Conservation (phyloP, 2,113 vertebrate genomes). For the Climacteris rufus region DNA sequence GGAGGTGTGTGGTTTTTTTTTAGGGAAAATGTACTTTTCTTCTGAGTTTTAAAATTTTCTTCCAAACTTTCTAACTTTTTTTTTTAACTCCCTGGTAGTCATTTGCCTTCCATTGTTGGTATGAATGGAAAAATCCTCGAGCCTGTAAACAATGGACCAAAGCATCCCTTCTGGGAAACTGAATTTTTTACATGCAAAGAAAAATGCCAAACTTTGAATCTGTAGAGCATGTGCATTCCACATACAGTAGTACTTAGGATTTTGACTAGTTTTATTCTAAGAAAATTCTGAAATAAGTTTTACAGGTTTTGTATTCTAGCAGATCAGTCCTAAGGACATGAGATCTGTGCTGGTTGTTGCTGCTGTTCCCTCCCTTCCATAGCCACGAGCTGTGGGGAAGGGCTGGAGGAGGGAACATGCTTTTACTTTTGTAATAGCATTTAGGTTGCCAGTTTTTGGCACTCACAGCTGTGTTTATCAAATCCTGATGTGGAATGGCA, state of each 20-base stretch:
- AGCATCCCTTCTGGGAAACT: slow-evolving; percentile 13
- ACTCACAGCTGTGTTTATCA: neutral
- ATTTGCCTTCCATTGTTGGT: slow-evolving; percentile 15
- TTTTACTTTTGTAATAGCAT: neutral
- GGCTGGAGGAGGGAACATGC: neutral
- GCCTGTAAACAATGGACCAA: slow-evolving; percentile 13
- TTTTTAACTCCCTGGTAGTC: neutral
- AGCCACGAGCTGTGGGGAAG: neutral
- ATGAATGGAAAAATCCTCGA: neutral
- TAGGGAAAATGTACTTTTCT: neutral
- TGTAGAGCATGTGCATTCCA: neutral
- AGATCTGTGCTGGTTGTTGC: neutral
- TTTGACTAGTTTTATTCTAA: neutral
- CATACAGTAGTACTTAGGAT: neutral
- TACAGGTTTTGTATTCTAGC: neutral
- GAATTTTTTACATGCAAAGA: neutral
- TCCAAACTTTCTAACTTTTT: neutral
- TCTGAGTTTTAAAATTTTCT: neutral
- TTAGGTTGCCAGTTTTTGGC: neutral
- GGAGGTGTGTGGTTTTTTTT: neutral
- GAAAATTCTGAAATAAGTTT: neutral
- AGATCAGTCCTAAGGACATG: rapidly evolving
- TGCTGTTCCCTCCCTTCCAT: neutral
- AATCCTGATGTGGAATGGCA: neutral
- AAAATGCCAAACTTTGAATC: neutral